Conservation (phyloP, 2,113 vertebrate genomes). For the Serinus canaria region DNA sequence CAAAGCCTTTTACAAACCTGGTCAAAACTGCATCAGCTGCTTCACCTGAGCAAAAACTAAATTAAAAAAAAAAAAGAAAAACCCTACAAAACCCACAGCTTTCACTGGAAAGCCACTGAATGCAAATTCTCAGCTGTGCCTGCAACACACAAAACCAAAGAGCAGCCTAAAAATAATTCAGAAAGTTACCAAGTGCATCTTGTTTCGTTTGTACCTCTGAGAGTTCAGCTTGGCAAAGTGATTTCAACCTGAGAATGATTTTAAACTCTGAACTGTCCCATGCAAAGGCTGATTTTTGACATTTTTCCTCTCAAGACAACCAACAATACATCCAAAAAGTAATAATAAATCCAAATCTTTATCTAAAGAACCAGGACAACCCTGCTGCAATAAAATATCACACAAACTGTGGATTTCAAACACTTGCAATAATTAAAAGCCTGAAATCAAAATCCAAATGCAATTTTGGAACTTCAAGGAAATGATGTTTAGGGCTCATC, state of each 20-base stretch:
- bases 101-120: background rate
- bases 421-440: background rate
- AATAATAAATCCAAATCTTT: background rate
- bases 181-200: background rate
- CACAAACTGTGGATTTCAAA: background rate
- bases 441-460: background rate
- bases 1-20: background rate
- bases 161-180: background rate
- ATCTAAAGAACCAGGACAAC: background rate
- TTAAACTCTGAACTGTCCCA: background rate
- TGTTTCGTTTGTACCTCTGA: background rate
- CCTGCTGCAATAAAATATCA: background rate
- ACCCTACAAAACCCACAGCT: background rate
- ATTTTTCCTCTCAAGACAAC: background rate
- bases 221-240: background rate
- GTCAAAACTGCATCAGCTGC: background rate
- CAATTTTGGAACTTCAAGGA: background rate
- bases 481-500: background rate
- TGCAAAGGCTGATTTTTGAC: background rate
- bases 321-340: accelerated
- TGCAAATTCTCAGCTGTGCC: background rate
- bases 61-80: background rate
- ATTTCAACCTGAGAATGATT: background rate
- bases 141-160: background rate
- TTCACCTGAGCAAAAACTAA: background rate